Conservation (phyloP, 2,113 vertebrate species). For the Aptenodytes patagonicus region DNA sequence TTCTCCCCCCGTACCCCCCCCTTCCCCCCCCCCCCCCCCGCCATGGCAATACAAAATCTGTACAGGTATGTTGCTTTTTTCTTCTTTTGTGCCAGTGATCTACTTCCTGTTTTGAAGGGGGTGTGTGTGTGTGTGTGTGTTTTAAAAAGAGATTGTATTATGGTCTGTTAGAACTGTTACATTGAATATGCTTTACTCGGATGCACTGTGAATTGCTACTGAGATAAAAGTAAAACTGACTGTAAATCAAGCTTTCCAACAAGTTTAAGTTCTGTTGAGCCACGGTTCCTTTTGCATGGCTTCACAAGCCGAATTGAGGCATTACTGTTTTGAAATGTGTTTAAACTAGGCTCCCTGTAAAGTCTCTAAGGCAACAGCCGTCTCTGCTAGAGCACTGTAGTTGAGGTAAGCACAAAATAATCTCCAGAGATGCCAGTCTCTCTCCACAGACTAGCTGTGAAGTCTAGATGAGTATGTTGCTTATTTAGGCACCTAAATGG, state of each 20-base stretch:
- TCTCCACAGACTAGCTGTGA: not conserved
- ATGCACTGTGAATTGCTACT: not conserved
- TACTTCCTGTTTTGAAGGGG: not conserved
- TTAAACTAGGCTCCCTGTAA: not conserved
- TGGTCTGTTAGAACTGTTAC: not conserved
- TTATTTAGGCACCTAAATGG: not conserved
- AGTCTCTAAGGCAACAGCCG: not conserved
- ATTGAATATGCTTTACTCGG: not conserved
- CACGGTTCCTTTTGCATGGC: not conserved
- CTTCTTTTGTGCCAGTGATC: not conserved
- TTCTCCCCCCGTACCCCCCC: no score
- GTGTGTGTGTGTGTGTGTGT: accelerated
- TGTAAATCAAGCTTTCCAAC: not conserved
- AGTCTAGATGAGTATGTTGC: not conserved
- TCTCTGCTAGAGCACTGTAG: not conserved
- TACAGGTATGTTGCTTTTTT: not conserved
- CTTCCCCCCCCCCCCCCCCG: no score
- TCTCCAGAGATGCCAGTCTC: not conserved
- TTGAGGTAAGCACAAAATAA: not conserved
- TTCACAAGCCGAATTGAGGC: not conserved
- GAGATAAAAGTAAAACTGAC: not conserved
- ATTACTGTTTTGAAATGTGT: not conserved
- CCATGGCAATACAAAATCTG: not conserved
- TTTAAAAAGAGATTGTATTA: not conserved
- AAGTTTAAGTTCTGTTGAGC: not conserved